Base-by-base conservation (phyloP, 2,797 vertebrate species). In the Intellagama lesueurii region DNA sequence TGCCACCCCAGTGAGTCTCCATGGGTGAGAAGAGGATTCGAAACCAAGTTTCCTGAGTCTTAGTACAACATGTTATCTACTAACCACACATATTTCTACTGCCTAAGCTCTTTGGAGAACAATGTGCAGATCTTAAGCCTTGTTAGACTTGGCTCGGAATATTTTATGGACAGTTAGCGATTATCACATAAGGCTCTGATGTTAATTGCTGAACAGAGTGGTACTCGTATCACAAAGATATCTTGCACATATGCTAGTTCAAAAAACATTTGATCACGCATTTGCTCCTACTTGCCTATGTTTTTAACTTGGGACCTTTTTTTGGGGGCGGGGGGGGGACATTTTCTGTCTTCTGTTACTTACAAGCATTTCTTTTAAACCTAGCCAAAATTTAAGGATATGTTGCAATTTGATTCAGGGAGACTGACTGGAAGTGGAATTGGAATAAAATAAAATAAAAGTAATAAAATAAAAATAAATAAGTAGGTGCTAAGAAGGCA, bases 391-490 rank as follows among this genome's bases (percentile, higher is more conserved):
- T 22, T 64, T 64, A 60, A 49, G 68, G 19, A 66, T 28, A 44
- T 32, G 79, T 72, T 88, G 79, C 2, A 85, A 52, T 6, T 76
- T 89, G 70, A 77, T 83, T 91, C 87, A 91, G 86, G 89, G n/a
- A 0, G 12, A 88, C 78, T 69, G 26, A 56, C 44, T 75, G 85
- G 81, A 40, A 68, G 89, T 89, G 83, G 0, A 9, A 86, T 30
- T 66, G 87, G 79, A 69, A 87, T 12, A 7, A 87, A 56, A 56
- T 56, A 56, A 56, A 56, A 56, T 56, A 56, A 90, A 86, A 85
- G 3, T 24, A 16, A 17, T 44, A 4, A 81, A 52, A 11, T 12
- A 64, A 64, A 64, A 22, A 64, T 64, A 64, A 64, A 64, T 22
- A 64, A 56, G 52, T 8, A 40, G 2, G 5, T 64, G 12, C n/a